Conservation (phyloP, 1,140 invertebrate genomes). For the Meloidogyne hapla region DNA sequence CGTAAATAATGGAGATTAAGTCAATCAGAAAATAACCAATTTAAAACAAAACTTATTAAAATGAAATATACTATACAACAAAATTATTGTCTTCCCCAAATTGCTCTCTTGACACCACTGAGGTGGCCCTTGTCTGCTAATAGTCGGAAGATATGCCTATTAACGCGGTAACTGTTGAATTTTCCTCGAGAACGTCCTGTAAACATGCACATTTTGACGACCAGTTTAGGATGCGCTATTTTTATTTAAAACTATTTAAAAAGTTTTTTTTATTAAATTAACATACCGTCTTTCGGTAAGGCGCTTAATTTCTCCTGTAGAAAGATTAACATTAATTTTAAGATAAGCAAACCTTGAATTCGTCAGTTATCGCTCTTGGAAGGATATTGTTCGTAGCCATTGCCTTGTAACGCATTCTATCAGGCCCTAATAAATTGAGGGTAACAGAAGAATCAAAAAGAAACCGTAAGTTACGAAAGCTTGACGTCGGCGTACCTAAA, state of each 20-base stretch:
- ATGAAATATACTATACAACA: not conserved
- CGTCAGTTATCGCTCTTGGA: slow-evolving; percentile 60
- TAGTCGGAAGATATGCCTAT: slow-evolving; percentile 56
- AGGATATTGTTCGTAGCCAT: slow-evolving; percentile 59
- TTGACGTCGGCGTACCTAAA: slow-evolving; percentile 52
- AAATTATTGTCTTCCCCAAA: slow-evolving; percentile 52
- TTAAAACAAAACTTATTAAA: not conserved
- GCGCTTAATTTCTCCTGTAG: slow-evolving; percentile 22
- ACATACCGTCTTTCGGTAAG: slow-evolving; percentile 27
- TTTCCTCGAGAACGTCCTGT: slow-evolving; percentile 60
- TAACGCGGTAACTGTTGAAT: slow-evolving; percentile 59
- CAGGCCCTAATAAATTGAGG: slow-evolving; percentile 29
- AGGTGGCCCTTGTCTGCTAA: slow-evolving; percentile 58
- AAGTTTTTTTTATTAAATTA: no score
- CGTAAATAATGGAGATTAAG: not conserved
- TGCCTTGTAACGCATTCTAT: slow-evolving; percentile 58
- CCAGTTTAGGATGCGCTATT: slow-evolving; percentile 41
- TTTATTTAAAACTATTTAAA: no score
- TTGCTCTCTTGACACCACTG: slow-evolving; percentile 56
- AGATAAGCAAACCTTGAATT: slow-evolving; percentile 50
- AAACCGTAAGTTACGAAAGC: slow-evolving; percentile 38
- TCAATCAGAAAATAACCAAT: not conserved
- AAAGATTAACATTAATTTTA: not conserved
- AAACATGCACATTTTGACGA: slow-evolving; percentile 62
- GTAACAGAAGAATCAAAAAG: not conserved